phyloP scores from a whole-genome alignment of 2,113 vertebrate species.

The Antigone vipio region DNA sequence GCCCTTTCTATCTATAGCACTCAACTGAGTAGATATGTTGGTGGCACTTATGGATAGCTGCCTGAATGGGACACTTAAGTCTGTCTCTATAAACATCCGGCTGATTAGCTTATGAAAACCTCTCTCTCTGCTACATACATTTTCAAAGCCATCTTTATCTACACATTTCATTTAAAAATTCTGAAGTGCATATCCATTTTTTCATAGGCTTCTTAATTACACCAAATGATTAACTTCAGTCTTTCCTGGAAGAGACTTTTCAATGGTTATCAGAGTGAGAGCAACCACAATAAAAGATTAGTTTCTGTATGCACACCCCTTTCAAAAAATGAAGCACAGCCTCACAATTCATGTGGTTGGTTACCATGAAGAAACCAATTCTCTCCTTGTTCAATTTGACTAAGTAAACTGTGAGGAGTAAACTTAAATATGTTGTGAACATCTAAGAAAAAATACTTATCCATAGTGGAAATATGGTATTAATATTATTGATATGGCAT shows the following conservation, averaged over 20 bases:
- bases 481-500: background rate
- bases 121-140: background rate
- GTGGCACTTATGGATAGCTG: background rate
- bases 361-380: background rate
- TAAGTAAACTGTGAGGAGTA: background rate
- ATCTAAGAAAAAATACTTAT: background rate
- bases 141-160: slow-evolving; percentile 19
- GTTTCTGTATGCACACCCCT: background rate
- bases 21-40: background rate
- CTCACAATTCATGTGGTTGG: background rate
- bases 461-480: background rate
- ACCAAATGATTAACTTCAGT: background rate
- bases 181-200: background rate
- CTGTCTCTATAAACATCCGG: background rate
- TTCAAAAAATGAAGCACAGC: background rate
- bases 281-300: background rate
- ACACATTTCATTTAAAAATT: background rate
- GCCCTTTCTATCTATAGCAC: background rate
- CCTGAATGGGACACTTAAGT: background rate
- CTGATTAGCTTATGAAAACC: background rate
- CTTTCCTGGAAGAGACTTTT: background rate
- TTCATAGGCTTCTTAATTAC: background rate
- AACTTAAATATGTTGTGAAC: background rate
- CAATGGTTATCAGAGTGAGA: background rate
- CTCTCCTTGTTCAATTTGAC: background rate